Evolutionary conservation across 2,888 invertebrate genomes (phyloP).

Genomic region (Dolomedes plantarius): DNA sequence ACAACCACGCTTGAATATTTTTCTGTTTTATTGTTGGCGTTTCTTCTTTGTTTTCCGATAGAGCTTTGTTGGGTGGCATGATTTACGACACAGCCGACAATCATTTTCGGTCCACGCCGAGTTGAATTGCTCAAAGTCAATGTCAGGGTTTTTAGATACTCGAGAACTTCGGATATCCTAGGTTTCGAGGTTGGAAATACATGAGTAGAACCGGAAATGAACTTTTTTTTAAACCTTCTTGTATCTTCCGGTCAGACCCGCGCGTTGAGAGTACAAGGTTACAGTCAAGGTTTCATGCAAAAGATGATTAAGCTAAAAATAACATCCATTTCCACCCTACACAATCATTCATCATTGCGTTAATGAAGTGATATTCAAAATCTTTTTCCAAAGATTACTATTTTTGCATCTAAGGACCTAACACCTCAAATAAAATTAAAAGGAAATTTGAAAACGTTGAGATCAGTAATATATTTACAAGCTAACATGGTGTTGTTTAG

Average conservation of each 20-base stretch:
- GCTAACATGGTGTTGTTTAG: no score
- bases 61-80: conserved; percentile 46
- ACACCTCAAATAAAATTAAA: no score
- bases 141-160: conserved; percentile 41
- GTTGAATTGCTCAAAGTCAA: conserved; percentile 48
- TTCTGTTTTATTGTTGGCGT: conserved; percentile 46
- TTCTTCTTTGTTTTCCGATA: conserved; percentile 50
- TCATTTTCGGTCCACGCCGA: conserved; percentile 29
- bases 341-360: no score
- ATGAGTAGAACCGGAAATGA: not conserved
- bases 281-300: not conserved
- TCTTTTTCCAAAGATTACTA: no score
- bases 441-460: no score
- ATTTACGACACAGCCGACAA: conserved; percentile 56
- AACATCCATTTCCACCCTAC: no score
- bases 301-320: no score
- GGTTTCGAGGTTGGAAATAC: not conserved
- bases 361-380: no score
- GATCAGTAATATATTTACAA: no score
- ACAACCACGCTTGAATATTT: conserved; percentile 54
- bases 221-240: not conserved
- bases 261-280: not conserved
- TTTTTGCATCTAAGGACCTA: no score
- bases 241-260: not conserved
- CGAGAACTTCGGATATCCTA: not conserved